These are phyloP conservation scores for Cyclopterus lumpus DNA, from an alignment of 2,797 vertebrate genomes.

Conservation along the genomic window DNA sequence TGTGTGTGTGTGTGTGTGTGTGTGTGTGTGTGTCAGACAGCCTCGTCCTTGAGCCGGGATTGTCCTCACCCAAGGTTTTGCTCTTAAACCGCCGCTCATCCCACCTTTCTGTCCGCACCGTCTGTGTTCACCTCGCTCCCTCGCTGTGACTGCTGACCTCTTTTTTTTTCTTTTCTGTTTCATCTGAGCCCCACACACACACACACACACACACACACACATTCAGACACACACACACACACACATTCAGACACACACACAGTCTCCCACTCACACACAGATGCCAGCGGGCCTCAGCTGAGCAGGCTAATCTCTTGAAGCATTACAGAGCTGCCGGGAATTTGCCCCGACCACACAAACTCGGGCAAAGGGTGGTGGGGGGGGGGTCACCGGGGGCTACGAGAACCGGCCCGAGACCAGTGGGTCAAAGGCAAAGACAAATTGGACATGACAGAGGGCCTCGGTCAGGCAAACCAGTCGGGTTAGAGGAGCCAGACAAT, in stretches of 20 bases:
- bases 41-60: conserved; percentile 6
- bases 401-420: conserved; percentile 20
- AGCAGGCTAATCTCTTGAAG: conserved; percentile 79
- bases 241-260: no score
- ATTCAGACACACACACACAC: conserved; percentile 12
- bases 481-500: conserved; percentile 10
- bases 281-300: conserved; percentile 74
- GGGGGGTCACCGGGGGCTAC: conserved; percentile 52
- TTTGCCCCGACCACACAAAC: conserved; percentile 72
- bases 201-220: conserved; percentile 31
- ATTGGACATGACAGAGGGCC: conserved; percentile 34
- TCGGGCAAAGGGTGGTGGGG: conserved; percentile 8
- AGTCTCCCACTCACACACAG: not conserved
- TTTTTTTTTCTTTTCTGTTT: conserved; percentile 41
- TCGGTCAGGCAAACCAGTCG: conserved; percentile 13
- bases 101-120: conserved; percentile 26
- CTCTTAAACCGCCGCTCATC: conserved; percentile 15
- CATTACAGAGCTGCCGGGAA: conserved; percentile 77
- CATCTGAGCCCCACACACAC: conserved; percentile 35
- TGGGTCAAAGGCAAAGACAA: conserved; percentile 48
- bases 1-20: no score
- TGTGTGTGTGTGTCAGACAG: not conserved
- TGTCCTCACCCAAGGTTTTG: not conserved
- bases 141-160: conserved; percentile 65
- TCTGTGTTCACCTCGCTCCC: conserved; percentile 24